These are phyloP conservation scores for Petrolisthes manimaculis DNA, from an alignment of 2,888 invertebrate species.

Conservation along the genomic window DNA sequence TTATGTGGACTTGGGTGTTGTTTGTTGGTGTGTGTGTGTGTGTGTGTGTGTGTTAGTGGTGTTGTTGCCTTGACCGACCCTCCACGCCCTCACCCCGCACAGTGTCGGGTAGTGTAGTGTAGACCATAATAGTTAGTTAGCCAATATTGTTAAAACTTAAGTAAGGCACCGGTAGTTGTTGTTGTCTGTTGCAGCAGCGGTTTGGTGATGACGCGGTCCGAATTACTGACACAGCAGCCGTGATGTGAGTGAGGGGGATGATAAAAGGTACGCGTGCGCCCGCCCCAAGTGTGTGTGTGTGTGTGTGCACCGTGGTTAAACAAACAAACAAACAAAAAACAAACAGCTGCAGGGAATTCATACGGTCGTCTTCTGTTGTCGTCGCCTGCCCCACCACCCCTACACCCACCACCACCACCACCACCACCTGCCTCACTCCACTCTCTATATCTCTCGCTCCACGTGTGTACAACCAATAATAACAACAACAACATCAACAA, in stretches of 20 bases:
- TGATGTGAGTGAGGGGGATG: constrained; percentile 57
- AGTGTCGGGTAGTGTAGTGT: constrained; percentile 60
- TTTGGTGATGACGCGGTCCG: constrained; percentile 57
- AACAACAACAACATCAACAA: too few species aligned
- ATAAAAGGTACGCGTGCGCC: constrained; percentile 45
- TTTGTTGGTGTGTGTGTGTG: too few species aligned
- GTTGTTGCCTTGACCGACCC: background rate
- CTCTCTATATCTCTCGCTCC: too few species aligned
- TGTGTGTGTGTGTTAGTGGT: too few species aligned
- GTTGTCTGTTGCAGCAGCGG: constrained; percentile 57
- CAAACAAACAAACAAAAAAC: background rate
- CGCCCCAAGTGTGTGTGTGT: background rate
- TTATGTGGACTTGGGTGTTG: too few species aligned
- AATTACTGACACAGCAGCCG: constrained; percentile 57
- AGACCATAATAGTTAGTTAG: constrained; percentile 55
- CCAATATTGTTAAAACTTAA: constrained; percentile 58
- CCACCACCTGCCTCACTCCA: background rate
- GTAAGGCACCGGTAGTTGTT: constrained; percentile 63
- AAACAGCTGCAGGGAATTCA: constrained; percentile 38
- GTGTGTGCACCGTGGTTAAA: constrained; percentile 50
- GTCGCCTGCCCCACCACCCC: constrained; percentile 30
- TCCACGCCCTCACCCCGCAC: constrained; percentile 42
- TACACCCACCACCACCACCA: constrained; percentile 21
- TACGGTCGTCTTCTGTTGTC: constrained; percentile 16
- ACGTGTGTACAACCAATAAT: too few species aligned